Evolutionary conservation across 2,113 vertebrate genomes (phyloP).

Genomic region (Mus musculus): GRCm39 chr14:9394001-9394500

Average conservation of each 20-base stretch:
- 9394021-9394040: background rate
- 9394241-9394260: background rate
- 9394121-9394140: background rate
- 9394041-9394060: background rate
- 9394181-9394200: background rate
- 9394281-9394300: background rate
- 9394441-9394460: slow-evolving; percentile 1
- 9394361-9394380: slow-evolving; percentile 3
- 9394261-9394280: background rate
- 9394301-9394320: background rate
- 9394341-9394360: slow-evolving; percentile 8
- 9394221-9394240: background rate
- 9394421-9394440: background rate
- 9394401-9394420: background rate
- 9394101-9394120: background rate
- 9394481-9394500: background rate
- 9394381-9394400: background rate
- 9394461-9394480: background rate
- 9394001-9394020: slow-evolving; percentile 10
- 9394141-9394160: background rate
- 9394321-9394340: background rate
- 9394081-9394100: background rate
- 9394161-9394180: background rate
- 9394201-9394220: background rate
- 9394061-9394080: background rate